Conservation (phyloP, 2,113 vertebrate genomes). For the Alaudala cheleensis region DNA sequence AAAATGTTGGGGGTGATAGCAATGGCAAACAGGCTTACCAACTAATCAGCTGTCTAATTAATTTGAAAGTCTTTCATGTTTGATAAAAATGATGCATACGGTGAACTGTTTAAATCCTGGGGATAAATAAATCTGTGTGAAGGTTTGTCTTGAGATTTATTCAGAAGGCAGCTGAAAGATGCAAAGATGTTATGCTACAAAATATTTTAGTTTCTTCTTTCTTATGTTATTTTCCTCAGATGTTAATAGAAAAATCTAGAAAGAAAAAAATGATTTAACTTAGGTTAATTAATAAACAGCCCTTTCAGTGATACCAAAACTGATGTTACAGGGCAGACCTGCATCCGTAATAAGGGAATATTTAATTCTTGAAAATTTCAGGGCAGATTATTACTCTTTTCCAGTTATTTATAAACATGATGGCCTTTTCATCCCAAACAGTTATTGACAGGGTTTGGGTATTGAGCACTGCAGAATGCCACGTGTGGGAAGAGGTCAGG, state of each 20-base stretch:
- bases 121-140: constrained; percentile 7
- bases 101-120: background rate
- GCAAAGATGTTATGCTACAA: background rate
- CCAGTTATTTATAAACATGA: background rate
- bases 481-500: background rate
- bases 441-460: background rate
- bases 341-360: background rate
- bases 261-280: background rate
- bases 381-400: background rate
- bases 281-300: background rate
- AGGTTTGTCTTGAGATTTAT: background rate
- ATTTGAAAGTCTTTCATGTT: constrained; percentile 46
- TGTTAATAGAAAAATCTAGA: background rate
- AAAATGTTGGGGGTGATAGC: constrained; percentile 43
- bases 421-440: background rate
- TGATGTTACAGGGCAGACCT: background rate
- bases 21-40: constrained; percentile 40
- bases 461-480: background rate
- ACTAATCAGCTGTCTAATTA: constrained; percentile 47
- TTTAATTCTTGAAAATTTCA: background rate
- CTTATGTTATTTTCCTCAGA: background rate
- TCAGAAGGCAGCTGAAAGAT: background rate
- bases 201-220: background rate
- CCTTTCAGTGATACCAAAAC: background rate
- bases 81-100: constrained; percentile 36